phyloP scores from a whole-genome alignment of 2,888 invertebrate genomes.

The Pollenia angustigena region DNA sequence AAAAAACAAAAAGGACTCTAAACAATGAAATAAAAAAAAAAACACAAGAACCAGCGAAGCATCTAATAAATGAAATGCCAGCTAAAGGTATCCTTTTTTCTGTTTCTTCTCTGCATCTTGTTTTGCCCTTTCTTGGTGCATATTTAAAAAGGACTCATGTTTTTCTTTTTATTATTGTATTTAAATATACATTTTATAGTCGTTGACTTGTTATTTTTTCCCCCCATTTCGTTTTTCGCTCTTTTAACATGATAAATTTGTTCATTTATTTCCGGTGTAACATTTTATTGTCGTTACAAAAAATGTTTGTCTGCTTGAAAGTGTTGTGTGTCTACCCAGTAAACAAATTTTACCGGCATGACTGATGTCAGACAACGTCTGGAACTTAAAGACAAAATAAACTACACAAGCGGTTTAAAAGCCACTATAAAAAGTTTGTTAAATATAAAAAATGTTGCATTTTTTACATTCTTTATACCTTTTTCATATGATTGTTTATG shows the following conservation, averaged over 20 bases:
- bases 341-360: too few relatives aligned
- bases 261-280: conserved; percentile 60
- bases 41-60: conserved; percentile 42
- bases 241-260: conserved; percentile 53
- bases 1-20: background rate
- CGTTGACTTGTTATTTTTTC: conserved; percentile 30
- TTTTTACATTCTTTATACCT: too few relatives aligned
- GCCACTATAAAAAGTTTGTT: too few relatives aligned
- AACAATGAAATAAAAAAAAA: background rate
- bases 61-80: conserved; percentile 36
- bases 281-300: conserved; percentile 40
- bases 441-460: too few relatives aligned
- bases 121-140: background rate
- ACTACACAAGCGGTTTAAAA: too few relatives aligned
- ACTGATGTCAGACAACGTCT: too few relatives aligned
- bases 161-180: conserved; percentile 31
- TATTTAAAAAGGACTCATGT: conserved; percentile 28
- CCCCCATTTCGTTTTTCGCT: conserved; percentile 10
- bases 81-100: conserved; percentile 15
- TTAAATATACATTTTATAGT: conserved; percentile 55
- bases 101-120: background rate
- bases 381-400: too few relatives aligned
- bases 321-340: background rate
- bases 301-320: background rate
- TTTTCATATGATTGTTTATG: too few relatives aligned